These are phyloP conservation scores for Eleutherodactylus coqui DNA, from an alignment of 2,797 vertebrate genomes.

Conservation along the genomic window DNA sequence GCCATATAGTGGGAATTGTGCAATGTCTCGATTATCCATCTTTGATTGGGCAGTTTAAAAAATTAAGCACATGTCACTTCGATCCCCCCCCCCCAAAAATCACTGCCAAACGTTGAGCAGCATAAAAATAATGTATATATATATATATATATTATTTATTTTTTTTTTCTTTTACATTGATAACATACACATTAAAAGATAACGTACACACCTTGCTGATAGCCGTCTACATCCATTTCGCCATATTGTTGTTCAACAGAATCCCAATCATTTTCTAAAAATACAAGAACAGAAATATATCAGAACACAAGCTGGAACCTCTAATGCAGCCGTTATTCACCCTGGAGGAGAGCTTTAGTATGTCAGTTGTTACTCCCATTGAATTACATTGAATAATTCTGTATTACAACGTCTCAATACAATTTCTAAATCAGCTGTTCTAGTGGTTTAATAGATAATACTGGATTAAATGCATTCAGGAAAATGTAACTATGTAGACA, in stretches of 20 bases:
- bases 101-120: too few relatives aligned
- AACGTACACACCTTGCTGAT: slow-evolving; percentile 11
- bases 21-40: background rate
- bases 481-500: background rate
- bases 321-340: background rate
- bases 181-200: too few relatives aligned
- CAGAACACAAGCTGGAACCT: background rate
- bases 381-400: background rate
- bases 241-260: slow-evolving; percentile 27
- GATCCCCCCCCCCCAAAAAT: too few relatives aligned
- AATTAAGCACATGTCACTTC: background rate
- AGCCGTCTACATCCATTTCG: background rate
- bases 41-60: too few relatives aligned
- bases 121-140: too few relatives aligned
- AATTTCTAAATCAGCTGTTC: background rate
- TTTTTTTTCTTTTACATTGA: too few relatives aligned
- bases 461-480: background rate
- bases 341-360: background rate
- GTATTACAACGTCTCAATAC: too few relatives aligned
- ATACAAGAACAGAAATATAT: background rate
- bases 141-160: too few relatives aligned
- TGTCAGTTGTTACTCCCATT: background rate
- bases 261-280: slow-evolving; percentile 43
- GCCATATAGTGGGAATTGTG: background rate
- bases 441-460: background rate